A percentile compares a stretch with the other conserved stretches of the same genome.
phyloP scores from a whole-genome alignment of 2,113 vertebrate species.

The Barbus barbus region DNA sequence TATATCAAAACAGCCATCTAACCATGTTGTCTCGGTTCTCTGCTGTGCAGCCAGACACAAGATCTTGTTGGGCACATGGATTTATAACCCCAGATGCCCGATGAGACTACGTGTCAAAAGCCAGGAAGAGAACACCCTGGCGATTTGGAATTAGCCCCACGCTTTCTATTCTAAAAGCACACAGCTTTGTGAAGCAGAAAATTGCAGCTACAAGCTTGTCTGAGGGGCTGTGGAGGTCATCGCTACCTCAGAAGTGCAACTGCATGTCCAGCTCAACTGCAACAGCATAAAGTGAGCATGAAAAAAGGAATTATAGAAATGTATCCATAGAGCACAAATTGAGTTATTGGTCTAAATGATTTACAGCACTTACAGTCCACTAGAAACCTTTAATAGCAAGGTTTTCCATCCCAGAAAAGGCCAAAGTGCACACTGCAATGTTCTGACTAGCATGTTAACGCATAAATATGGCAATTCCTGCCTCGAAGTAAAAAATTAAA shows the following conservation, averaged over 20 bases:
- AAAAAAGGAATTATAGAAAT: conserved; percentile 31
- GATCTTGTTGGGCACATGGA: conserved; percentile 33
- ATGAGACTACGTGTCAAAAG: conserved; percentile 18
- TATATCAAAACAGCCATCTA: conserved; percentile 10
- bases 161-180: conserved; percentile 38
- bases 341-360: conserved; percentile 3
- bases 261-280: conserved; percentile 13
- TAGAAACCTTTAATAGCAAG: conserved; percentile 7
- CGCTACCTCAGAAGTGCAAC: conserved; percentile 28
- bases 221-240: conserved; percentile 34
- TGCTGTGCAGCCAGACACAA: conserved; percentile 37
- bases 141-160: conserved; percentile 27
- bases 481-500: background rate
- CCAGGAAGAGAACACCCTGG: conserved; percentile 33
- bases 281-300: conserved; percentile 29
- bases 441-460: background rate
- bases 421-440: conserved; percentile 1
- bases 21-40: conserved; percentile 24
- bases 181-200: conserved; percentile 52
- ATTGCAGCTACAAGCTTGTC: conserved; percentile 49
- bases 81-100: conserved; percentile 30
- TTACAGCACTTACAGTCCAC: conserved; percentile 6
- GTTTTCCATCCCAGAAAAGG: conserved; percentile 6
- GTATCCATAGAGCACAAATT: conserved; percentile 8
- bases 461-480: background rate